phyloP scores from a whole-genome alignment of 1,140 invertebrate species.

The Megathymus violae region DNA sequence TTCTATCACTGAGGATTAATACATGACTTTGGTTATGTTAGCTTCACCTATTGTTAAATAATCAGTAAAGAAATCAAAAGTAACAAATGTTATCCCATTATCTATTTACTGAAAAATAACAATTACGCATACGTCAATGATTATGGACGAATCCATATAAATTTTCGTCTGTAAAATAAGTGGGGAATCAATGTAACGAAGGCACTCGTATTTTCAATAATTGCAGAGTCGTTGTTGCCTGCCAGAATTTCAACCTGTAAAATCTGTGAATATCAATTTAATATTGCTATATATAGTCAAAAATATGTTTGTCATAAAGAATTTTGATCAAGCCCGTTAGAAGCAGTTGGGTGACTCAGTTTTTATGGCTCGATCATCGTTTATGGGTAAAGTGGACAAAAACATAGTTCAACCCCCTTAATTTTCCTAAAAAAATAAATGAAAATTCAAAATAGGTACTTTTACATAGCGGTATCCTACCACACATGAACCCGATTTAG shows the following conservation, averaged over 20 bases:
- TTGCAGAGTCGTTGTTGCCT: background rate
- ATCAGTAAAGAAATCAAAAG: too few relatives aligned
- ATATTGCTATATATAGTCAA: constrained; percentile 5
- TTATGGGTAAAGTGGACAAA: too few relatives aligned
- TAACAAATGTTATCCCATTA: too few relatives aligned
- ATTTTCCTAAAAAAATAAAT: too few relatives aligned
- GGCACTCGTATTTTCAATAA: background rate
- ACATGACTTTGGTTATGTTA: too few relatives aligned
- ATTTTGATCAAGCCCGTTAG: constrained; percentile 16
- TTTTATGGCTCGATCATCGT: background rate
- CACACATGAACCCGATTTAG: too few relatives aligned
- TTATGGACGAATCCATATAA: background rate
- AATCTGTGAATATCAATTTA: background rate
- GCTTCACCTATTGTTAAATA: too few relatives aligned
- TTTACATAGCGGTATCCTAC: too few relatives aligned
- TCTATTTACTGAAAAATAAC: background rate
- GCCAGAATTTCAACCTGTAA: too few relatives aligned
- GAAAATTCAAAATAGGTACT: too few relatives aligned
- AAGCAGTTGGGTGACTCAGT: constrained; percentile 6
- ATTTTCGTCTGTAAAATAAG: background rate
- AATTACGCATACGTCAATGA: background rate
- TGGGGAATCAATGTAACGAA: background rate
- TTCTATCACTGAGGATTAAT: too few relatives aligned
- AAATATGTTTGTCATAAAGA: constrained; percentile 8
- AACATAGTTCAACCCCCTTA: too few relatives aligned